Conservation (phyloP, 2,113 vertebrate species). For the Brachirus orientalis region DNA sequence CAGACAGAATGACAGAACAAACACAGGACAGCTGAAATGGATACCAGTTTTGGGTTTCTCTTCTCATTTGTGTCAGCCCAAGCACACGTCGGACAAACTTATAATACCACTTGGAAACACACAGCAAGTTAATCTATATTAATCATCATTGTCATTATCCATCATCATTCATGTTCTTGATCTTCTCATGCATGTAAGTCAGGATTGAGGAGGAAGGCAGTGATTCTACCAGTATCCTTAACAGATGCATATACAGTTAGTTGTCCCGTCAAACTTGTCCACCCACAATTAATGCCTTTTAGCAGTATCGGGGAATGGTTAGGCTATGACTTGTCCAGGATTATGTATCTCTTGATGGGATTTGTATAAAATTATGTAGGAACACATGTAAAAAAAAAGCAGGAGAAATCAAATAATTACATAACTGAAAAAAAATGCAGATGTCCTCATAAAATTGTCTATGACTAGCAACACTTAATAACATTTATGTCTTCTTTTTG, state of each 20-base stretch:
- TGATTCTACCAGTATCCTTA: slow-evolving; percentile 65
- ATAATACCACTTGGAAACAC: slow-evolving; percentile 66
- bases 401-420: slow-evolving; percentile 58
- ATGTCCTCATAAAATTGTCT: slow-evolving; percentile 93
- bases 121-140: slow-evolving; percentile 55
- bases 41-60: slow-evolving; percentile 61
- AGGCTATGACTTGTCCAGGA: slow-evolving; percentile 66
- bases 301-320: slow-evolving; percentile 60
- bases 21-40: slow-evolving; percentile 78
- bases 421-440: slow-evolving; percentile 85
- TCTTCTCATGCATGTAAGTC: slow-evolving; percentile 52
- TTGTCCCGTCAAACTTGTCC: slow-evolving; percentile 28
- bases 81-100: slow-evolving; percentile 55
- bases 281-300: slow-evolving; percentile 36
- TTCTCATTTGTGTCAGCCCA: slow-evolving; percentile 59
- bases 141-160: slow-evolving; percentile 37
- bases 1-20: slow-evolving; percentile 75
- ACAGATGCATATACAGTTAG: slow-evolving; percentile 39
- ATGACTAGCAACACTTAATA: slow-evolving; percentile 98
- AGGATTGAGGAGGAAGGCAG: slow-evolving; percentile 72
- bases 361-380: slow-evolving; percentile 84
- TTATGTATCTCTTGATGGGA: slow-evolving; percentile 63
- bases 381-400: slow-evolving; percentile 84
- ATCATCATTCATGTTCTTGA: slow-evolving; percentile 26
- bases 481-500: slow-evolving; percentile 87